A percentile compares a stretch with the other conserved stretches of the same genome.
Conservation (phyloP, 2,888 invertebrate species). For the Plebejus anna region DNA sequence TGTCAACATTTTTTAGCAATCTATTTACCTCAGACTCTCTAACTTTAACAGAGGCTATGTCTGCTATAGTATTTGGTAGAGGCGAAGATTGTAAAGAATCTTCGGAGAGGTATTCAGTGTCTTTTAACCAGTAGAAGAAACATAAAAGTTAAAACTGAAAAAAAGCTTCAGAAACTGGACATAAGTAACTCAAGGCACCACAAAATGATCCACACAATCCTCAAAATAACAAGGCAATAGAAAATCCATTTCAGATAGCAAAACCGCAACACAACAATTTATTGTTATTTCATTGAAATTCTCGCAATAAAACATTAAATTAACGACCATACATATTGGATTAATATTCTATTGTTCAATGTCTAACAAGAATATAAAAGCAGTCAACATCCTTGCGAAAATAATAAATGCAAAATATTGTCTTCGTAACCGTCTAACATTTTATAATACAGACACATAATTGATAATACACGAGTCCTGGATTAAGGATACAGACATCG, state of each 20-base stretch:
- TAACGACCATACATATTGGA: background rate
- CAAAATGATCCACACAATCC: background rate
- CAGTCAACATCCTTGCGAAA: background rate
- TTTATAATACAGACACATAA: background rate
- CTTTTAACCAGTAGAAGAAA: too few species aligned
- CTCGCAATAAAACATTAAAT: background rate
- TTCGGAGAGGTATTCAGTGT: too few species aligned
- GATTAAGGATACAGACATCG: background rate
- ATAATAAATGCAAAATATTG: background rate
- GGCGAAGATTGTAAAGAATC: too few species aligned
- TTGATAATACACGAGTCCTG: background rate
- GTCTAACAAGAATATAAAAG: background rate
- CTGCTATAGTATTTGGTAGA: too few species aligned
- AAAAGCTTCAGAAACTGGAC: too few species aligned
- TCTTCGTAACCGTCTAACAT: background rate
- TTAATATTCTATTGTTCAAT: slow-evolving; percentile 11
- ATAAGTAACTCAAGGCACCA: background rate
- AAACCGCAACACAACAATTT: background rate
- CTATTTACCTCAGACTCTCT: too few species aligned
- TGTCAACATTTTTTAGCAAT: too few species aligned
- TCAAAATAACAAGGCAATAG: background rate
- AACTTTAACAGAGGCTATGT: too few species aligned
- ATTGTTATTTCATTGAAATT: slow-evolving; percentile 5
- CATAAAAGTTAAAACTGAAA: too few species aligned
- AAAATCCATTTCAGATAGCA: background rate